Percentiles rank a stretch among this genome's conserved stretches.
phyloP scores from a whole-genome alignment of 2,113 vertebrate genomes.

The Osmerus eperlanus region DNA sequence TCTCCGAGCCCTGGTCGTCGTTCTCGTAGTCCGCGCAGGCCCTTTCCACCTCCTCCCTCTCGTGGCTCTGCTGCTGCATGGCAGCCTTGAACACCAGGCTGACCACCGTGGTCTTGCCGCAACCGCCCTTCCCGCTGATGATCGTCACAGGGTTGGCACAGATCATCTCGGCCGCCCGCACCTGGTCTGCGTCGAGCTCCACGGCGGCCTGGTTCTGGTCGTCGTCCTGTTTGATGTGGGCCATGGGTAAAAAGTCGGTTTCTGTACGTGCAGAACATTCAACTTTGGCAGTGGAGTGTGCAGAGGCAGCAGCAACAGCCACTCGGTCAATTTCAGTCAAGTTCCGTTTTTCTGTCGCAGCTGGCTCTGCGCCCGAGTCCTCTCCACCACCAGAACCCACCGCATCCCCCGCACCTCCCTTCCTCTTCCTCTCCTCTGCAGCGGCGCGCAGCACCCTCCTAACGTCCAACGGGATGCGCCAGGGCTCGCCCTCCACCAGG shows the following conservation, averaged over 20 bases:
- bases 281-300: too few relatives aligned
- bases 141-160: conserved; percentile 79
- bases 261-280: too few relatives aligned
- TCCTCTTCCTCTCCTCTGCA: neutral
- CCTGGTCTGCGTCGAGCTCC: conserved; percentile 72
- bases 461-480: conserved; percentile 66
- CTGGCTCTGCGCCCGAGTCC: neutral
- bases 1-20: conserved; percentile 61
- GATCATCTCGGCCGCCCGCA: conserved; percentile 73
- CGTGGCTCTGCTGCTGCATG: conserved; percentile 26
- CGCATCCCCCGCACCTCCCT: neutral
- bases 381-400: neutral
- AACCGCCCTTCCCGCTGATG: conserved; percentile 84
- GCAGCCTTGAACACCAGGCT: conserved; percentile 57
- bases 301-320: neutral
- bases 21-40: conserved; percentile 72
- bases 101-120: conserved; percentile 83
- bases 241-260: neutral
- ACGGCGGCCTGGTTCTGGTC: neutral
- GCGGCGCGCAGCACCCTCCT: conserved; percentile 53
- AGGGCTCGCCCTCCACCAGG: conserved; percentile 51
- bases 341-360: neutral
- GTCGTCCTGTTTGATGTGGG: neutral
- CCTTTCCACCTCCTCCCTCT: conserved; percentile 57
- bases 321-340: neutral